Evolutionary conservation across 2,888 invertebrate genomes (phyloP), one percentile per base, ranked within the genome.

Genomic region (Cheilosia scutellata): DNA sequence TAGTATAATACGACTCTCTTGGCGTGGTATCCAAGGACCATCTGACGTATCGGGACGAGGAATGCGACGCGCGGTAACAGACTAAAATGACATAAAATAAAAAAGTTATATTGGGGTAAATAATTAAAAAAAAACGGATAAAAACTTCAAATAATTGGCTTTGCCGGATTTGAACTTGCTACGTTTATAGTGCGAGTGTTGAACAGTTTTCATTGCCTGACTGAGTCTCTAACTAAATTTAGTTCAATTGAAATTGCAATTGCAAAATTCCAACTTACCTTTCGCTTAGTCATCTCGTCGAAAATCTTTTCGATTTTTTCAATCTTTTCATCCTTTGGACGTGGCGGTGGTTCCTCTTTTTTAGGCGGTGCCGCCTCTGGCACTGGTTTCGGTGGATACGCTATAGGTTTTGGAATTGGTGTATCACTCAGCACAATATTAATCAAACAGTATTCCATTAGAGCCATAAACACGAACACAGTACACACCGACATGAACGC

Each of bases 401-500:
- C 90, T 68, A 90, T 91, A 2, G 92, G 92, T 80, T 92, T 92
- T 1, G 92, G 92, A 88, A 92, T 91, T 42, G 91, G 91, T 44
- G 92, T 92, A 79, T 92, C 92, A 40, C 92, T 92, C 2, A 93
- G 88, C 31, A 93, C 93, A 83, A 93, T 97, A 90, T 97, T 97
- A 33, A 98, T 97, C 87, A 97, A 93, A 88, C 97, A 97, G 91
- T 97, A 98, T 91, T 98, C 97, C 97, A 98, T 98, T 65, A 98
- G 92, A 0, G 97, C 97, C 96, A 98, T 96, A 91, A 98, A 98
- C 90, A 98, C 97, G 92, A 98, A 97, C 79, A 97, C 94, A 65
- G 97, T 97, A 91, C 97, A 98, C 25, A 96, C 96, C 16, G 97
- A 97, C 97, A 98, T 98, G 90, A 97, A 98, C 0, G 96, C 97